Conservation (phyloP, 2,888 invertebrate genomes). For the Hofmannophila pseudospretella region DNA sequence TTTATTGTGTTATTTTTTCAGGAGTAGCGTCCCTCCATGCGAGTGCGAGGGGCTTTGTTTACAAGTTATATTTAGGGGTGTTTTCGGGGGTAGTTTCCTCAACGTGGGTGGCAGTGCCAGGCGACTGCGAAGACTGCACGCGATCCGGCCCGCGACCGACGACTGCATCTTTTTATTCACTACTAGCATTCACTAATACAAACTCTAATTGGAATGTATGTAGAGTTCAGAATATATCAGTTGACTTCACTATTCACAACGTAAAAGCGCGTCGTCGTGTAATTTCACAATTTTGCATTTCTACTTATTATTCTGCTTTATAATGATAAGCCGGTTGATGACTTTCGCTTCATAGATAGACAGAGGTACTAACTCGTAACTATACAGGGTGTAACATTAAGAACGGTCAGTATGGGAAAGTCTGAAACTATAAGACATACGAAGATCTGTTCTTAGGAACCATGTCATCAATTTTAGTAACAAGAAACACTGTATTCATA, state of each 20-base stretch:
- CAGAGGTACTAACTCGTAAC: too few species aligned
- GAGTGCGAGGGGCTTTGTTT: slow-evolving; percentile 45
- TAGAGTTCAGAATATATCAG: slow-evolving; percentile 45
- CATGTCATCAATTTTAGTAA: too few species aligned
- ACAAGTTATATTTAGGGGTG: slow-evolving; percentile 41
- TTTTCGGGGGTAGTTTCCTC: slow-evolving; percentile 60
- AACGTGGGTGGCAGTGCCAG: slow-evolving; percentile 74
- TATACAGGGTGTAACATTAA: too few species aligned
- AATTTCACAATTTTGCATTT: slow-evolving; percentile 34
- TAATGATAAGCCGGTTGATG: slow-evolving; percentile 10
- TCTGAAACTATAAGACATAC: too few species aligned
- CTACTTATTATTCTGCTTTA: slow-evolving; percentile 8
- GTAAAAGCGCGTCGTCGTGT: slow-evolving; percentile 24
- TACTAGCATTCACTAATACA: slow-evolving; percentile 40
- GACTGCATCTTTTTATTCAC: slow-evolving; percentile 54
- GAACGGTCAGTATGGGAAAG: too few species aligned
- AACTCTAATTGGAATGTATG: slow-evolving; percentile 16
- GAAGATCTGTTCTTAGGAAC: too few species aligned
- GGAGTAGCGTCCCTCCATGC: too few species aligned
- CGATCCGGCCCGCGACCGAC: slow-evolving; percentile 34
- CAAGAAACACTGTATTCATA: too few species aligned
- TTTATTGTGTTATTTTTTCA: slow-evolving; percentile 26
- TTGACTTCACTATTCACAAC: slow-evolving; percentile 16
- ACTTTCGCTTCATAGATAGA: slow-evolving; percentile 3
- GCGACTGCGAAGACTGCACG: slow-evolving; percentile 59